Evolutionary conservation across 1,140 invertebrate species (phyloP).

Genomic region (Lordiphosa clarofinis): DNA sequence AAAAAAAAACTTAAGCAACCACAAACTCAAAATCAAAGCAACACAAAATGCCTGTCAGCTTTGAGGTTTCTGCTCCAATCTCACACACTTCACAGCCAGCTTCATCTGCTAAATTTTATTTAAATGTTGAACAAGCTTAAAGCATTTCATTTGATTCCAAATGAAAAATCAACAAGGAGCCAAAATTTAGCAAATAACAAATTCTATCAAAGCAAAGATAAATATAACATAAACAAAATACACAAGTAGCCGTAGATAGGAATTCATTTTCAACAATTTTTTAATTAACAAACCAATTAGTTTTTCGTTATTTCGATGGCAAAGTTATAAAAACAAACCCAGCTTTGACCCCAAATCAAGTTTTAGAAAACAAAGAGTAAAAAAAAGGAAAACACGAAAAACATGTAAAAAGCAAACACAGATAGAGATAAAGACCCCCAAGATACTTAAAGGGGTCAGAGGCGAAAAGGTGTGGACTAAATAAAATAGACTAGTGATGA

Average conservation of each 20-base stretch:
- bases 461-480: too few species aligned
- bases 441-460: conserved; percentile 50
- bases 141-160: conserved; percentile 11
- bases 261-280: conserved; percentile 52
- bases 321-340: conserved; percentile 17
- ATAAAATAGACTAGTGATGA: too few species aligned
- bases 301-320: conserved; percentile 56
- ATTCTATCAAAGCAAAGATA: conserved; percentile 8
- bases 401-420: conserved; percentile 28
- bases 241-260: conserved; percentile 12
- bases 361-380: conserved; percentile 9
- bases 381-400: conserved; percentile 23
- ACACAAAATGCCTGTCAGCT: too few species aligned
- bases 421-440: conserved; percentile 27
- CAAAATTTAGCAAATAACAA: conserved; percentile 1
- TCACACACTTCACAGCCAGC: conserved; percentile 7
- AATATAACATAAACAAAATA: conserved; percentile 8
- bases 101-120: not conserved
- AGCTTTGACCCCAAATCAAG: conserved; percentile 36
- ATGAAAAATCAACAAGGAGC: conserved; percentile 27
- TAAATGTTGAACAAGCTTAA: conserved; percentile 12
- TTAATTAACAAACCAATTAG: conserved; percentile 78
- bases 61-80: not conserved
- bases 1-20: conserved; percentile 5
- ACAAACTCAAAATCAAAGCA: not conserved